A percentile compares a stretch with the other conserved stretches of the same genome.
These are phyloP conservation scores for Diorhabda elongata DNA, from an alignment of 1,140 invertebrate genomes.

Conservation along the genomic window DNA sequence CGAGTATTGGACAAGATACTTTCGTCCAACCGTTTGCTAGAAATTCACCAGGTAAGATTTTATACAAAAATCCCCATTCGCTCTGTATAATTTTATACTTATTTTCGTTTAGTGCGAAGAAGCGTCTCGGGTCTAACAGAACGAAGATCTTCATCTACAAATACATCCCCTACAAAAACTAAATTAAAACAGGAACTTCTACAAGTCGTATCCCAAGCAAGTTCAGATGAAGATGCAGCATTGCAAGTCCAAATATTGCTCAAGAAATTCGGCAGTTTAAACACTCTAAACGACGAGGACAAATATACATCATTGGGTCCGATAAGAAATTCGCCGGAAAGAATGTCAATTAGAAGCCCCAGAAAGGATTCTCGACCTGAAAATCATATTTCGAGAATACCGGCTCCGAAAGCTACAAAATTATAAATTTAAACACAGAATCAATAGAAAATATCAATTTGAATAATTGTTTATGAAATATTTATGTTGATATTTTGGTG, in stretches of 20 bases:
- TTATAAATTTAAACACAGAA: neutral
- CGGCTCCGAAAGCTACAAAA: slow-evolving; percentile 47
- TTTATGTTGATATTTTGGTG: too few relatives aligned
- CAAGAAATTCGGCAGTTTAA: slow-evolving; percentile 56
- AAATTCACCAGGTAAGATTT: slow-evolving; percentile 49
- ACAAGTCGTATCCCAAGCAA: slow-evolving; percentile 62
- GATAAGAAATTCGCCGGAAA: slow-evolving; percentile 37
- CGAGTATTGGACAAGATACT: slow-evolving; percentile 62
- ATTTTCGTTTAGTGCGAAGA: slow-evolving; percentile 48
- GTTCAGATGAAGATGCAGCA: slow-evolving; percentile 45
- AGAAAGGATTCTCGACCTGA: slow-evolving; percentile 56
- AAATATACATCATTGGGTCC: slow-evolving; percentile 24
- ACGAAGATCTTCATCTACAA: slow-evolving; percentile 52
- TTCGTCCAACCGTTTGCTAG: slow-evolving; percentile 64
- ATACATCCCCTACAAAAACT: slow-evolving; percentile 62
- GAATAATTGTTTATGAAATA: too few relatives aligned
- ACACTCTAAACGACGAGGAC: slow-evolving; percentile 52
- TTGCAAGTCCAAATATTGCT: slow-evolving; percentile 61
- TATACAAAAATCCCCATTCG: neutral
- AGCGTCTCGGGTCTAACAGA: slow-evolving; percentile 58
- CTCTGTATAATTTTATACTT: neutral
- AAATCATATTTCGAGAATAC: slow-evolving; percentile 50
- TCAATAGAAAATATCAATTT: neutral
- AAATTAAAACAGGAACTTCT: slow-evolving; percentile 68
- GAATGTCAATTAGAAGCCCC: slow-evolving; percentile 48